Evolutionary conservation across 2,888 invertebrate genomes (phyloP), one percentile per base, ranked within the genome.

Genomic region (Lasioglossum figueresi): DNA sequence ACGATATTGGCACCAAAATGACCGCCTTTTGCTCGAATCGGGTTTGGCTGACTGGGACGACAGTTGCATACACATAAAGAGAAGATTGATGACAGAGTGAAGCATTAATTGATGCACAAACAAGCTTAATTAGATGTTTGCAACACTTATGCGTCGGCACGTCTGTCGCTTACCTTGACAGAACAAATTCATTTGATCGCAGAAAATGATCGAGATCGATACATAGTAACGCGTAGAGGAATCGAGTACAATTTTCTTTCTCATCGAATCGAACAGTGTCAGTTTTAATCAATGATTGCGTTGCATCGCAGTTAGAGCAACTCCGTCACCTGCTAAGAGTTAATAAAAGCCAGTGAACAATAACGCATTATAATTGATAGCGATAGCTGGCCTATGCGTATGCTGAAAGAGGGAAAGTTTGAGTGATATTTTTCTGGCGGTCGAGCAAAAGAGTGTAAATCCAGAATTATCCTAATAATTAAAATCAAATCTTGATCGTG

Each of bases 261-360:
- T 31, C 16, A 48, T 27, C 10, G 37, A 48, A 48, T 16, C 37
- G 12, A 43, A 72, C 19, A 19, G 8, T 66, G 37, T 63, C n/a
- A 14, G 12, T 52, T 66, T 63, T 16, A 31, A n/a, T 8, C 63
- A 74, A 75, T 52, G 4, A 23, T 66, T 70, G 56, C 43, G 52
- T 37, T 52, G 34, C 56, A 37, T 72, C 74, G 84, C 63, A 16
- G 71, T 74, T 70, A 83, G 72, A 80, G 37, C 71, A 66, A 81
- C 83, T 83, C 91, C 93, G 78, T 86, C 92, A 93, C 92, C 93
- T 92, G 91, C 83, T 88, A 83, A 85, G 68, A 86, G 77, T 88
- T 85, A 79, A 86, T 87, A 71, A 79, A 90, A 89, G 90, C 88
- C 45, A 82, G 48, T 88, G 77, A 79, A 82, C 52, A 56, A 70